Evolutionary conservation across 2,797 vertebrate species (phyloP), one percentile per base, ranked within the genome.

Genomic region (Hozukius guyotensis): DNA sequence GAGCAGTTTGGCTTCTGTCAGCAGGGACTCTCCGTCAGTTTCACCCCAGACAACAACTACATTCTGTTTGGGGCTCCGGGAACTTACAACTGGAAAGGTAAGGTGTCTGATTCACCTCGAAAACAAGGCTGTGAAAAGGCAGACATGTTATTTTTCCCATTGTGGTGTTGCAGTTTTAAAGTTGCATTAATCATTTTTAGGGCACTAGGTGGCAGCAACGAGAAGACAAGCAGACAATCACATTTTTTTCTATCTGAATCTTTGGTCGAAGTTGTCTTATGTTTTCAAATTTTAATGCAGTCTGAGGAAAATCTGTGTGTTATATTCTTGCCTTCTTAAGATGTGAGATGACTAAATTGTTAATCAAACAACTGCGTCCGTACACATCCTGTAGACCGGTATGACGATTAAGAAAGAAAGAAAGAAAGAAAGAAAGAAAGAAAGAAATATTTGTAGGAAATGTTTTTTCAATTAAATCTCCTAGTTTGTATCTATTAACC

Each of bases 61-160:
- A 95, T 99, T 63, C 95, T 99, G 81, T 97, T 99, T 16, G 98
- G 98, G 7, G 98, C 98, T 2, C 98, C 98, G 0, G 98, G 98
- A 68, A 98, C 98, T 2, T 98, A 98, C 93, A 99, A 99, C 95
- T 99, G 98, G 98, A 99, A 99, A 96, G 98, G 98, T 99, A 95
- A 94, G 86, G 84, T 63, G n/a, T 64, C 61, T 0, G 4, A n/a
- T 0, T 70, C 8, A 53, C 22, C 67, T 11, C 0, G 0, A 20
- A 70, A 29, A 60, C 8, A 25, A 38, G 25, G 6, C 62, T 20
- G 34, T 31, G 2, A 55, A 27, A 65, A 22, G 13, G 14, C 49
- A 16, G 29, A 60, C 24, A 8, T 57, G 27, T 62, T 12, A 22
- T 20, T 59, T 34, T 25, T 20, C 4, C 36, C 11, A 49, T 11